Evolutionary conservation across 2,888 invertebrate genomes (phyloP).

Genomic region (Helobdella robusta): DNA sequence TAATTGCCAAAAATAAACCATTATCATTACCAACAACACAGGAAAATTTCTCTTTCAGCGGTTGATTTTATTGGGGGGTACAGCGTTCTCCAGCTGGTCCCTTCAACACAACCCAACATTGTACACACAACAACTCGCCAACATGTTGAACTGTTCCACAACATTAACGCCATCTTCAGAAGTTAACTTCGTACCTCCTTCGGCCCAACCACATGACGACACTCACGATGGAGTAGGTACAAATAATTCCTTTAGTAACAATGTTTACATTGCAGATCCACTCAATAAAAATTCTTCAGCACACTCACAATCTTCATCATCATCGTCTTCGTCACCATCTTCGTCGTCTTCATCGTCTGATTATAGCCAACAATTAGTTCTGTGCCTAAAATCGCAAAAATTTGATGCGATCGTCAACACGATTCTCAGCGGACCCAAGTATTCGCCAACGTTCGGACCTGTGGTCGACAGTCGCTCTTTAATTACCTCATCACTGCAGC

Average conservation of each 20-base stretch:
- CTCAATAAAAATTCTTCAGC: no score
- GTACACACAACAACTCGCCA: constrained; percentile 41
- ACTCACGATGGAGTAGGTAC: no score
- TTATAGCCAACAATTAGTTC: constrained; percentile 31
- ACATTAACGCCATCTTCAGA: not conserved
- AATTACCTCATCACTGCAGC: constrained; percentile 24
- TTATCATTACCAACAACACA: no score
- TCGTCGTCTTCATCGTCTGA: not conserved
- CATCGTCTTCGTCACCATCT: not conserved
- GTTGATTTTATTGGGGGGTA: constrained; percentile 83
- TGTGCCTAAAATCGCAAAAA: constrained; percentile 55
- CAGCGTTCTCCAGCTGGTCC: constrained; percentile 50
- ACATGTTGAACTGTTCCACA: constrained; percentile 43
- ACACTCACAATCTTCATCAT: not conserved
- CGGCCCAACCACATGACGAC: not conserved
- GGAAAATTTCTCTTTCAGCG: constrained; percentile 55
- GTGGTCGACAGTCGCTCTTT: constrained; percentile 34
- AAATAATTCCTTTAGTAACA: no score
- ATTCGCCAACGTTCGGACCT: constrained; percentile 45
- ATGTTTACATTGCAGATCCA: no score
- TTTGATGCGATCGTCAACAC: constrained; percentile 57
- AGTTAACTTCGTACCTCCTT: not conserved
- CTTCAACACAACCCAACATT: constrained; percentile 41
- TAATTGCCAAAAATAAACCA: no score
- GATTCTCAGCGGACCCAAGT: constrained; percentile 42